Evolutionary conservation across 2,888 invertebrate species (phyloP).

Genomic region (Boloria euphrosyne): DNA sequence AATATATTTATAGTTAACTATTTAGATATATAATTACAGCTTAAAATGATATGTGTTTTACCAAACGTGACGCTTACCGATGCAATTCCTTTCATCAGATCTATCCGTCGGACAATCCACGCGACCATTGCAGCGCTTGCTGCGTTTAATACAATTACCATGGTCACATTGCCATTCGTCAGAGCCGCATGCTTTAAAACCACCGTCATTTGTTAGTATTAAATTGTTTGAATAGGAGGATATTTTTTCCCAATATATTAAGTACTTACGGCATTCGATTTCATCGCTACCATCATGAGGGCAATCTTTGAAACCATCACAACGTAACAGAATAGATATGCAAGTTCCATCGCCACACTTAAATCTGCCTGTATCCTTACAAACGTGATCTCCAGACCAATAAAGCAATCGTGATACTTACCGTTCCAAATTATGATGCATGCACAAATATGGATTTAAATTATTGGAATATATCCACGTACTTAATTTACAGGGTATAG

Average conservation of each 20-base stretch:
- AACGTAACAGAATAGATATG: slow-evolving; percentile 85
- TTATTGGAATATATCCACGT: neutral
- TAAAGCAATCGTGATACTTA: slow-evolving; percentile 61
- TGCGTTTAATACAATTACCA: slow-evolving; percentile 84
- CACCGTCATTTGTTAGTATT: slow-evolving; percentile 33
- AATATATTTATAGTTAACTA: neutral
- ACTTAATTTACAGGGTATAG: too few relatives aligned
- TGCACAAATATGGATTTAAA: slow-evolving; percentile 46
- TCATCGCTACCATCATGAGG: slow-evolving; percentile 85
- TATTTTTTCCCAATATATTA: slow-evolving; percentile 4
- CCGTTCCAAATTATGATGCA: slow-evolving; percentile 57
- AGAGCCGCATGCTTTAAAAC: slow-evolving; percentile 83
- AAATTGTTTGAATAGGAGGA: slow-evolving; percentile 29
- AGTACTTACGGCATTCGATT: slow-evolving; percentile 83
- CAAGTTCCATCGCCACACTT: slow-evolving; percentile 89
- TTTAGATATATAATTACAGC: neutral
- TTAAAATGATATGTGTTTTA: neutral
- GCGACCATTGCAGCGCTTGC: slow-evolving; percentile 84
- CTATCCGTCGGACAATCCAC: slow-evolving; percentile 87
- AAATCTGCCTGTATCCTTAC: slow-evolving; percentile 82
- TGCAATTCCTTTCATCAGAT: slow-evolving; percentile 88
- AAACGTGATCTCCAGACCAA: slow-evolving; percentile 68
- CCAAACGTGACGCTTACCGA: slow-evolving; percentile 59
- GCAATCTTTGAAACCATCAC: slow-evolving; percentile 89
- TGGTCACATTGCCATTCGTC: slow-evolving; percentile 89